phyloP scores from a whole-genome alignment of 2,113 vertebrate species.

The Penelope pileata region DNA sequence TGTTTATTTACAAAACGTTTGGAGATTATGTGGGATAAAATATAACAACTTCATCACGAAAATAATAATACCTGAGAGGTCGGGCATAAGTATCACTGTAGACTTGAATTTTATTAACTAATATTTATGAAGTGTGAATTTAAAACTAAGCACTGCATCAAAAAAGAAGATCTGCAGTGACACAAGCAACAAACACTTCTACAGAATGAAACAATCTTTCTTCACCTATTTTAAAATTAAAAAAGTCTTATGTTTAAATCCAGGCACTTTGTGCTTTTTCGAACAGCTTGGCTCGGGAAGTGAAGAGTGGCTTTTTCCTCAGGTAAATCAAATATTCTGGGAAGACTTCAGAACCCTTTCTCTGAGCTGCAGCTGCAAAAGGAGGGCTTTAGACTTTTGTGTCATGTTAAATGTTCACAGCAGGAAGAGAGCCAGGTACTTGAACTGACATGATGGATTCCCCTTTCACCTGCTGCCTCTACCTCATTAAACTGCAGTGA shows the following conservation, averaged over 20 bases:
- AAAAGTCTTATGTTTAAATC: neutral
- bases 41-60: neutral
- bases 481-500: conserved; percentile 66
- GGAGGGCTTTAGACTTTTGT: neutral
- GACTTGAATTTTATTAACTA: neutral
- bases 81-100: neutral
- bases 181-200: neutral
- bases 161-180: neutral
- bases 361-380: neutral
- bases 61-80: neutral
- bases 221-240: neutral
- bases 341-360: neutral
- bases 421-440: conserved; percentile 37
- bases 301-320: neutral
- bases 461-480: conserved; percentile 62
- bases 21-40: neutral
- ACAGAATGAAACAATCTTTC: neutral
- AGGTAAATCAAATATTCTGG: conserved; percentile 29
- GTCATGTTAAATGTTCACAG: neutral
- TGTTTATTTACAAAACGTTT: neutral
- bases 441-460: conserved; percentile 59
- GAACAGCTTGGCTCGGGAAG: neutral
- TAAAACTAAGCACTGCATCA: neutral
- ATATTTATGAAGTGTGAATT: neutral
- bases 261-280: neutral